A percentile compares a stretch with the other conserved stretches of the same genome.
Conservation (phyloP, 2,113 vertebrate genomes). For the Chaetops frenatus region DNA sequence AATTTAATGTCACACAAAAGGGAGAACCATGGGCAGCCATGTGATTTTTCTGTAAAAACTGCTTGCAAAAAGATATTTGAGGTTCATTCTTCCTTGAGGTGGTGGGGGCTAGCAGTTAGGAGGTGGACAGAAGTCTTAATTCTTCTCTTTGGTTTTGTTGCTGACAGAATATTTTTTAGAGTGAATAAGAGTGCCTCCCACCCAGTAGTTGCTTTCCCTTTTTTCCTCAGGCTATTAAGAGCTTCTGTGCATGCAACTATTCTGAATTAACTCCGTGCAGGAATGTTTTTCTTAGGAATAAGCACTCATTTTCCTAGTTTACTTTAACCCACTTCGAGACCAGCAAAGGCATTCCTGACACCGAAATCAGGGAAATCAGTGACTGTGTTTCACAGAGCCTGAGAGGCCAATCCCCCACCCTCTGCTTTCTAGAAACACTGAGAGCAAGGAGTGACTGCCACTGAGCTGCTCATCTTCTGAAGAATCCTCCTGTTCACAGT, state of each 20-base stretch:
- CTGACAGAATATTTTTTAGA: background rate
- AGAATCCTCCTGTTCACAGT: background rate
- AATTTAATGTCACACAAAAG: background rate
- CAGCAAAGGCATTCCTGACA: background rate
- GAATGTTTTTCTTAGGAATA: background rate
- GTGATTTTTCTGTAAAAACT: background rate
- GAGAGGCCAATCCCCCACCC: background rate
- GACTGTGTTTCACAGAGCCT: background rate
- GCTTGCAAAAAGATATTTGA: background rate
- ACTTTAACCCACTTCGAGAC: background rate
- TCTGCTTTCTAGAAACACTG: background rate
- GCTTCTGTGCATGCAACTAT: background rate
- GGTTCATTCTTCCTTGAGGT: background rate
- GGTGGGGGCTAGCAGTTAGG: background rate
- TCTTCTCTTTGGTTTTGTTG: background rate
- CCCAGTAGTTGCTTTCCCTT: background rate
- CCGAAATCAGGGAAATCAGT: background rate
- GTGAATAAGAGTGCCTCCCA: background rate
- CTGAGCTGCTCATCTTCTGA: background rate
- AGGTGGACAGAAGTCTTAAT: background rate
- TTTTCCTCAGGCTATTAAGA: background rate
- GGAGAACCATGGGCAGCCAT: background rate
- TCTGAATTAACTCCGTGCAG: background rate
- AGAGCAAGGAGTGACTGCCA: background rate
- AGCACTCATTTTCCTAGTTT: background rate